Conservation (phyloP, 1,140 invertebrate genomes). For the Bathynomus jamesi region DNA sequence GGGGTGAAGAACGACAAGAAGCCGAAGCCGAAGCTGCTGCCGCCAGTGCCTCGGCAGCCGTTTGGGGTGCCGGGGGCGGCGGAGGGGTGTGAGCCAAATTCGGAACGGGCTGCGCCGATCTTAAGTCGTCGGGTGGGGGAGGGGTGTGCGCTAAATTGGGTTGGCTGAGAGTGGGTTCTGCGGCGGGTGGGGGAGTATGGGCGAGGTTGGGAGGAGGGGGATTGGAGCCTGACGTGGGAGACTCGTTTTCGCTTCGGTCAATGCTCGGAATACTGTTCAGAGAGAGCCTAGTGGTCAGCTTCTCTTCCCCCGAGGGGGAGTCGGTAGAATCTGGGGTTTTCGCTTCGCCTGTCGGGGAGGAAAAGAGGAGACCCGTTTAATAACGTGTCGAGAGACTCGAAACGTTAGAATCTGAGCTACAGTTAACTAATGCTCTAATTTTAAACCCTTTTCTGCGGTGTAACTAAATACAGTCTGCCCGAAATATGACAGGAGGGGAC, state of each 20-base stretch:
- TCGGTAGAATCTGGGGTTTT: not conserved
- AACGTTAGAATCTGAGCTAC: no score
- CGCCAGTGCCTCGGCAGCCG: conserved; percentile 4
- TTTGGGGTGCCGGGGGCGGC: not conserved
- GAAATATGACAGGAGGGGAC: no score
- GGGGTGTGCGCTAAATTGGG: not conserved
- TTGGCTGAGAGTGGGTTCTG: conserved; percentile 6
- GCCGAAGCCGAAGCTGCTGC: conserved; percentile 3
- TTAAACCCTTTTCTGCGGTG: no score
- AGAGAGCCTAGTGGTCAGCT: conserved; percentile 24
- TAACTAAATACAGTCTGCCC: no score
- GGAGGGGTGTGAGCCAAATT: conserved; percentile 29
- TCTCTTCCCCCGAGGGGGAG: not conserved
- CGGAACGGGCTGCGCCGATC: conserved; percentile 3
- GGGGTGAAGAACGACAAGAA: not conserved
- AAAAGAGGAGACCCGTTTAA: no score
- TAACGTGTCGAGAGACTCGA: no score
- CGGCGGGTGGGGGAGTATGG: conserved; percentile 21
- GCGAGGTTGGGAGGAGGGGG: conserved; percentile 27
- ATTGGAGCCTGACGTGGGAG: conserved; percentile 16
- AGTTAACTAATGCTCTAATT: no score
- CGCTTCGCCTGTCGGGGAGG: not conserved
- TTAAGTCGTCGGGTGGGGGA: not conserved
- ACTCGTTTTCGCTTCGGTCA: conserved; percentile 25
- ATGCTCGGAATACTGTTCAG: conserved; percentile 33